A percentile compares a stretch with the other conserved stretches of the same genome.
phyloP scores from a whole-genome alignment of 2,888 invertebrate genomes.

The Pseudanteris insignis region DNA sequence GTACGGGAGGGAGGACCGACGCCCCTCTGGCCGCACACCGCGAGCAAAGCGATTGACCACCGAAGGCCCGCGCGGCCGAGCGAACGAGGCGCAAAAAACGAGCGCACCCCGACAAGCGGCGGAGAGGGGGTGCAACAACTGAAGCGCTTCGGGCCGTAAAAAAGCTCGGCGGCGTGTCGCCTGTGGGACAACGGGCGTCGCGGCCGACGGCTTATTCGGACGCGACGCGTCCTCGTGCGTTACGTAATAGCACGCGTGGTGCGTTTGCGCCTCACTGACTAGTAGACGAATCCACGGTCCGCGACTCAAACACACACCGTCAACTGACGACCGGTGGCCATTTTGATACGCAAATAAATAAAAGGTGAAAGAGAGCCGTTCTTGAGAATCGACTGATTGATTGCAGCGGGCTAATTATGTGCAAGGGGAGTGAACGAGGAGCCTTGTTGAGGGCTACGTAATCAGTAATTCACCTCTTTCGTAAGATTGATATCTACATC shows the following conservation, averaged over 20 bases:
- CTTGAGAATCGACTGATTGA: too few species aligned
- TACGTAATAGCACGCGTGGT: conserved; percentile 10
- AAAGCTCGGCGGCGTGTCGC: too few species aligned
- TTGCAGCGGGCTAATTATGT: too few species aligned
- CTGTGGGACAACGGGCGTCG: background rate
- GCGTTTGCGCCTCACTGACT: too few species aligned
- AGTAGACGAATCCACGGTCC: too few species aligned
- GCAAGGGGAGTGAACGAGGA: conserved; percentile 26
- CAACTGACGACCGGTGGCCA: conserved; percentile 56
- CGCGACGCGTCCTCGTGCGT: conserved; percentile 7
- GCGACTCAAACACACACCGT: conserved; percentile 18
- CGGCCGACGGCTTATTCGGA: background rate
- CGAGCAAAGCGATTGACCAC: conserved; percentile 41
- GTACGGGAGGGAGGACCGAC: conserved; percentile 12
- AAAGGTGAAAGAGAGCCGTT: too few species aligned
- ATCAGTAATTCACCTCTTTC: conserved; percentile 41
- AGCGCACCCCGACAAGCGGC: conserved; percentile 9
- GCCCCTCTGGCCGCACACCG: conserved; percentile 19
- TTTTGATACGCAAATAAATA: conserved; percentile 53
- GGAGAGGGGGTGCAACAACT: background rate
- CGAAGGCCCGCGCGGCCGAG: conserved; percentile 19
- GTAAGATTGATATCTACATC: conserved; percentile 51
- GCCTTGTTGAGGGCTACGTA: conserved; percentile 21
- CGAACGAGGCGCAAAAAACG: conserved; percentile 25
- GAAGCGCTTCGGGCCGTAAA: conserved; percentile 3